Evolutionary conservation across 2,113 vertebrate genomes (phyloP).

Genomic region (Columbina picui): DNA sequence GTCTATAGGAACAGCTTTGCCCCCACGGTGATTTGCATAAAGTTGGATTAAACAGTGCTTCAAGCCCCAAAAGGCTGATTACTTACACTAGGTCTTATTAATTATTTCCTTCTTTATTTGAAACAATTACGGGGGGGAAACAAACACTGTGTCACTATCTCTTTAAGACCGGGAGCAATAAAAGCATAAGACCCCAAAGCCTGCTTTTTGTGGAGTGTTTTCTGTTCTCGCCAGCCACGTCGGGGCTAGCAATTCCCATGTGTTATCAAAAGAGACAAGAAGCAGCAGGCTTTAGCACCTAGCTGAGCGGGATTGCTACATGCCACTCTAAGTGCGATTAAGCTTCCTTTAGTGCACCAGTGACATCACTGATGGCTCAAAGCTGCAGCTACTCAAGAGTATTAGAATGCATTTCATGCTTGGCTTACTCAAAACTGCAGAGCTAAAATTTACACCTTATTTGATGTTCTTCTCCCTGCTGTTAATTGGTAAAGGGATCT

Average conservation of each 20-base stretch:
- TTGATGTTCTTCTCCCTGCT: conserved; percentile 88
- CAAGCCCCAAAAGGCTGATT: conserved; percentile 13
- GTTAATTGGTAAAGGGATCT: conserved; percentile 91
- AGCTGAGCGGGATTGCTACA: conserved; percentile 81
- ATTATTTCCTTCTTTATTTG: conserved; percentile 64
- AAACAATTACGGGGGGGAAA: conserved; percentile 61
- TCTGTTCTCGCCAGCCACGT: conserved; percentile 56
- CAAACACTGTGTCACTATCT: conserved; percentile 23
- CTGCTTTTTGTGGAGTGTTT: conserved; percentile 49
- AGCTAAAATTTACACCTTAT: conserved; percentile 91
- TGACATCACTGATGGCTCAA: conserved; percentile 85
- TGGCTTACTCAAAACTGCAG: conserved; percentile 86
- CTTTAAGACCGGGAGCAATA: conserved; percentile 46
- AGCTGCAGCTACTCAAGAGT: conserved; percentile 83
- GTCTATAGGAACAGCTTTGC: conserved; percentile 38
- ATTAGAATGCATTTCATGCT: conserved; percentile 91
- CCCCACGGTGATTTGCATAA: conserved; percentile 35
- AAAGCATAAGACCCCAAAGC: background rate
- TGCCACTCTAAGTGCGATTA: conserved; percentile 82
- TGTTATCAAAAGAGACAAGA: conserved; percentile 86
- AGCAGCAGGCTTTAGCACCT: conserved; percentile 85
- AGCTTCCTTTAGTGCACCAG: conserved; percentile 80
- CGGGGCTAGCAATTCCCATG: conserved; percentile 72
- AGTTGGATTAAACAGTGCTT: conserved; percentile 26
- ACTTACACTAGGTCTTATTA: conserved; percentile 48